Conservation (phyloP, 2,797 vertebrate species). For the Pseudocheirus occidentalis region DNA sequence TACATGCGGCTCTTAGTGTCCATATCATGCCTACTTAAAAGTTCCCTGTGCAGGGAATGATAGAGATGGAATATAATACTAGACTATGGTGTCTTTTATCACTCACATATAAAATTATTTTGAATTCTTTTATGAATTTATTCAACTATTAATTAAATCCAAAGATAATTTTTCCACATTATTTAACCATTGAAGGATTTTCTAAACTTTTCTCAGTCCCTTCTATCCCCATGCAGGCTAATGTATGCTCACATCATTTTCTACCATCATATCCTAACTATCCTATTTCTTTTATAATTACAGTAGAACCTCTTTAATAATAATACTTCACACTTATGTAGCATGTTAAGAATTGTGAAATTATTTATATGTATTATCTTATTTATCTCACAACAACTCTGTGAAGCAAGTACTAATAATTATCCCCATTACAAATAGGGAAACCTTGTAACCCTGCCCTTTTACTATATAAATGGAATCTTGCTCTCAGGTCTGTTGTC, state of each 20-base stretch:
- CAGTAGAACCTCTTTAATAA: not conserved
- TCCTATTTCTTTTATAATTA: not conserved
- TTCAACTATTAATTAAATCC: not conserved
- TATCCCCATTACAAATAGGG: not conserved
- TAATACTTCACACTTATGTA: not conserved
- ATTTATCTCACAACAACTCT: no score
- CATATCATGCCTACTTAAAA: not conserved
- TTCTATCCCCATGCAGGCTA: fast-evolving
- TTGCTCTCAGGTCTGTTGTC: not conserved
- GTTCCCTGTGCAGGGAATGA: not conserved
- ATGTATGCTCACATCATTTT: not conserved
- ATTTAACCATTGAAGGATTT: not conserved
- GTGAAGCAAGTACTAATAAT: no score
- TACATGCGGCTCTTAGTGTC: not conserved
- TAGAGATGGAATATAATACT: not conserved
- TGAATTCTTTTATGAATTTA: not conserved
- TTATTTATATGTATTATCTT: no score
- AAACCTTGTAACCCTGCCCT: not conserved
- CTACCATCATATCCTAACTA: not conserved
- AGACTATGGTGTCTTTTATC: not conserved
- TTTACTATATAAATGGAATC: not conserved
- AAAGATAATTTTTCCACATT: not conserved
- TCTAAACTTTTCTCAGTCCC: not conserved
- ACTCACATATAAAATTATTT: not conserved
- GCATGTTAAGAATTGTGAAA: no score